Conservation (phyloP, 2,888 invertebrate species). For the Kryphioiulus occultus region DNA sequence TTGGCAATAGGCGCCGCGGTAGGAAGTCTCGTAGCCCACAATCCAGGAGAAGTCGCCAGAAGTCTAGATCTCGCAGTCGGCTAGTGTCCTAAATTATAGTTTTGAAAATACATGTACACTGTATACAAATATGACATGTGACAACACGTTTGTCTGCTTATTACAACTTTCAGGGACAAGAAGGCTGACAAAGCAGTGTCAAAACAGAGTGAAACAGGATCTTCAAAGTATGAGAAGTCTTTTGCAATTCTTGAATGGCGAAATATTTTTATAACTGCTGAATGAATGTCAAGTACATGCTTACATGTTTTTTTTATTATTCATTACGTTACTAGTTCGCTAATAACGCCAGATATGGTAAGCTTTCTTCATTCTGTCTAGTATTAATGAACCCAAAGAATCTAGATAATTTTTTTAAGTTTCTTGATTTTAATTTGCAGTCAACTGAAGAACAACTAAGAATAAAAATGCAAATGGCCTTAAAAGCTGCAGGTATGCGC, state of each 20-base stretch:
- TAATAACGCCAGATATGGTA: conserved; percentile 8
- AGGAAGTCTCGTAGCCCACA: not conserved
- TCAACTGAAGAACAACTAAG: conserved; percentile 50
- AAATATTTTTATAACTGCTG: no score
- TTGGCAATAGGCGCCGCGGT: not conserved
- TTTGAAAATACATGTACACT: not conserved
- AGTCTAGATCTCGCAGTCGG: not conserved
- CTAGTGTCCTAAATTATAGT: not conserved
- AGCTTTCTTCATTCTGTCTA: not conserved
- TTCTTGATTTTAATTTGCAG: not conserved
- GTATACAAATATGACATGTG: no score
- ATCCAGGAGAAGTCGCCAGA: not conserved
- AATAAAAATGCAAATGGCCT: conserved; percentile 49
- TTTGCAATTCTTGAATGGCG: no score
- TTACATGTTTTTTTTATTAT: no score
- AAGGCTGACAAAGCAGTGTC: not conserved
- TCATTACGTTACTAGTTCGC: not conserved
- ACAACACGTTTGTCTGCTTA: no score
- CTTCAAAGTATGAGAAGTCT: not conserved
- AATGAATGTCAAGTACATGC: no score
- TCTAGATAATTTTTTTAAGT: not conserved
- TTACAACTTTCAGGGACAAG: not conserved
- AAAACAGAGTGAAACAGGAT: not conserved
- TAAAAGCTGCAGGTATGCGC: conserved; percentile 51
- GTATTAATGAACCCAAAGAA: no score